A percentile compares a stretch with the other conserved stretches of the same genome.
Conservation (phyloP, 2,888 invertebrate species). For the Byasa hedistus region DNA sequence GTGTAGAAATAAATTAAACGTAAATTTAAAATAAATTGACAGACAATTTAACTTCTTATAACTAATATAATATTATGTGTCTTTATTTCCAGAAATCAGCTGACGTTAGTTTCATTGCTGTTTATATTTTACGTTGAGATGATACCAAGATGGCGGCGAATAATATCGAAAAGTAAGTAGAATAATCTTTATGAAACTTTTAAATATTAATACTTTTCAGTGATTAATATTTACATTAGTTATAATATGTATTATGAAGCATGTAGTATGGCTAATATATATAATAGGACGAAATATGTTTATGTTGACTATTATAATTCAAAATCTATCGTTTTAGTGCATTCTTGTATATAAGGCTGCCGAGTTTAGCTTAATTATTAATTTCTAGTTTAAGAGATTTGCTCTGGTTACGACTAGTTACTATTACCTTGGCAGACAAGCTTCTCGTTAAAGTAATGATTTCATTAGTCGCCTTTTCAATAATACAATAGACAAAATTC, state of each 20-base stretch:
- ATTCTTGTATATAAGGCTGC: no score
- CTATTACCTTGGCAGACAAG: background rate
- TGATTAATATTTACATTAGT: no score
- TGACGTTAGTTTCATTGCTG: slow-evolving; percentile 37
- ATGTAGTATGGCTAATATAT: no score
- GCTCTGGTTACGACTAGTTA: background rate
- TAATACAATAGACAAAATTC: no score
- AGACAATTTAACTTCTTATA: background rate
- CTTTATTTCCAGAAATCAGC: slow-evolving; percentile 35
- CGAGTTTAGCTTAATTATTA: background rate
- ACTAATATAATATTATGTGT: background rate
- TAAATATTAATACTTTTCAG: no score
- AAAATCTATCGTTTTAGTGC: no score
- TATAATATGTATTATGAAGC: no score
- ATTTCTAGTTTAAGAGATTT: background rate
- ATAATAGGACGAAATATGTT: no score
- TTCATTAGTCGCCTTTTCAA: background rate
- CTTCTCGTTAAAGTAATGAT: background rate
- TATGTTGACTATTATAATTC: no score
- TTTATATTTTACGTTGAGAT: slow-evolving; percentile 46
- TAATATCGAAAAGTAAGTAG: slow-evolving; percentile 64
- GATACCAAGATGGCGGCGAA: slow-evolving; percentile 66
- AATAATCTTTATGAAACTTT: no score
- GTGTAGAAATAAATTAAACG: no score
- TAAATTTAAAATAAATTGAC: background rate